Evolutionary conservation across 1,140 invertebrate species (phyloP).

Genomic region (Diploscapter pachys): DNA sequence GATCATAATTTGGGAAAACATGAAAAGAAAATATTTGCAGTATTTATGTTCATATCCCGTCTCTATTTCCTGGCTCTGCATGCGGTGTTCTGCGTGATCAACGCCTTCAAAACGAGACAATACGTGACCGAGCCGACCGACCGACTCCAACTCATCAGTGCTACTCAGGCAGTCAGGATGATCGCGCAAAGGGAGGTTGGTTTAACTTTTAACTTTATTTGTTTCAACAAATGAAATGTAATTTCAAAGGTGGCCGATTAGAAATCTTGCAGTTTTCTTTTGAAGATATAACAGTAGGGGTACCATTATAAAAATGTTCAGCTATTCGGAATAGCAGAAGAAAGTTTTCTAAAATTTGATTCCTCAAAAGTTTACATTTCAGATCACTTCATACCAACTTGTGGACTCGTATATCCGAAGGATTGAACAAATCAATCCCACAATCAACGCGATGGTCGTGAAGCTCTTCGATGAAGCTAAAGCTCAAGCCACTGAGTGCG

Average conservation of each 20-base stretch:
- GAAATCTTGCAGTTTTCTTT: background rate
- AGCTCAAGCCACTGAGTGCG: constrained; percentile 35
- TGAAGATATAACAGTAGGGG: constrained; percentile 1
- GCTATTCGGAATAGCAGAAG: too few species aligned
- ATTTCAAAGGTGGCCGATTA: too few species aligned
- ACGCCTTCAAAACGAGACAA: constrained; percentile 29
- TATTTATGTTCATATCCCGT: background rate
- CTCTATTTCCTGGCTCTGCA: constrained; percentile 37
- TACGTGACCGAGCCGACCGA: constrained; percentile 32
- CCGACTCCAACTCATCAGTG: constrained; percentile 40
- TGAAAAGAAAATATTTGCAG: too few species aligned
- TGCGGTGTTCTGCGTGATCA: constrained; percentile 28
- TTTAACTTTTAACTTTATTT: background rate
- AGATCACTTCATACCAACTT: constrained; percentile 36
- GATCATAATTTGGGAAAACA: too few species aligned
- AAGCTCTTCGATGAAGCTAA: constrained; percentile 48
- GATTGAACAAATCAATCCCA: constrained; percentile 43
- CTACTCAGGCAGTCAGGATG: constrained; percentile 43
- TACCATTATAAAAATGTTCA: too few species aligned
- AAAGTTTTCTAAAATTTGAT: too few species aligned
- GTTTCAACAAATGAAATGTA: background rate
- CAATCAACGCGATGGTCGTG: constrained; percentile 48
- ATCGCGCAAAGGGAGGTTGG: constrained; percentile 40
- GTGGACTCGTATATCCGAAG: constrained; percentile 46
- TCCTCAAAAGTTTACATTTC: constrained; percentile 1